These are phyloP conservation scores for Myotis brandtii DNA, from an alignment of 2,113 vertebrate genomes.

Conservation along the genomic window DNA sequence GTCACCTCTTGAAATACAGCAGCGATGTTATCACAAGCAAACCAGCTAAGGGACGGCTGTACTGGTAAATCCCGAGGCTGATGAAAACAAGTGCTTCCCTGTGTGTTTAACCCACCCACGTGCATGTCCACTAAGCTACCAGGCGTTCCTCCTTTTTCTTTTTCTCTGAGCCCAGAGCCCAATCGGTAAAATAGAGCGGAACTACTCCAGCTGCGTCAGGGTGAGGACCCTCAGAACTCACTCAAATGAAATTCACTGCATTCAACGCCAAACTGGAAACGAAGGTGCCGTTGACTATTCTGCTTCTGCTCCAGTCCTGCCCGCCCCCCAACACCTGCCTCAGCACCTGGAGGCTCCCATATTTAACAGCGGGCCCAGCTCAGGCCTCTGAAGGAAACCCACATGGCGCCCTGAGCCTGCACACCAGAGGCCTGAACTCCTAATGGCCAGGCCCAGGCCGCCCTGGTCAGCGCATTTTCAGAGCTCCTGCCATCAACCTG, in stretches of 20 bases:
- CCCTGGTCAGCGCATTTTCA: background rate
- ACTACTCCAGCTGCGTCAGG: background rate
- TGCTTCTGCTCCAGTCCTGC: background rate
- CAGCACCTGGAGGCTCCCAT: rapidly evolving
- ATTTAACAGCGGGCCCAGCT: rapidly evolving
- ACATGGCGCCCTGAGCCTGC: rapidly evolving
- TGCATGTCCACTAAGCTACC: background rate
- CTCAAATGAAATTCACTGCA: background rate
- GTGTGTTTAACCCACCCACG: background rate
- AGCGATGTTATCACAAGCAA: rapidly evolving
- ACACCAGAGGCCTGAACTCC: rapidly evolving
- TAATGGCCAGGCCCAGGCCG: background rate
- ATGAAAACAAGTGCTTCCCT: rapidly evolving
- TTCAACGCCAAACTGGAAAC: background rate
- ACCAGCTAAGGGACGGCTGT: background rate
- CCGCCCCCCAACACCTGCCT: background rate
- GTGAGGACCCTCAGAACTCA: background rate
- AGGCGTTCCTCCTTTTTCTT: background rate
- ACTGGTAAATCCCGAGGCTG: rapidly evolving
- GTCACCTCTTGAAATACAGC: background rate
- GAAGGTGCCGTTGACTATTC: background rate
- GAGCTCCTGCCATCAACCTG: rapidly evolving
- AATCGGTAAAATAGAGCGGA: rapidly evolving
- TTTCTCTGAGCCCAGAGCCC: background rate
- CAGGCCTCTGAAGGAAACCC: background rate